Evolutionary conservation across 2,113 vertebrate species (phyloP), one percentile per base, ranked within the genome.

Genomic region (Chaenogobius annularis): DNA sequence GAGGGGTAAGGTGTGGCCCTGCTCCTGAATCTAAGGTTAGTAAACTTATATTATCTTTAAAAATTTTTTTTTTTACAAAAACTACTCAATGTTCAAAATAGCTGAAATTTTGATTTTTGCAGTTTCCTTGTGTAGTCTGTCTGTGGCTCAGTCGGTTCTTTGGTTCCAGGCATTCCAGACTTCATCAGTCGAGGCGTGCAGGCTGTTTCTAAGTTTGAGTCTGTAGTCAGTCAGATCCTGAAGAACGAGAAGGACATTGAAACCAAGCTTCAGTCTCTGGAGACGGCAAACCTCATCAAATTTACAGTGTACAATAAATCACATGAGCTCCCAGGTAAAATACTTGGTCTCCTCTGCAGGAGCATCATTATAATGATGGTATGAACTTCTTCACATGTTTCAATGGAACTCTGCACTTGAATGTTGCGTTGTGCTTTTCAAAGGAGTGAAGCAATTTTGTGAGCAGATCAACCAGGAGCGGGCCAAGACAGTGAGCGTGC

Each of bases 401-500:
- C 5, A 58, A 58, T 58, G 10, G n/a, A 23, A 12, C 2, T 31
- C 26, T 31, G 26, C 4, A 9, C 20, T 10, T 58, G 22, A 6
- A 11, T 4, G 12, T 59, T 26, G 26, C 26, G 26, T 31, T 56
- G 44, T 58, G 2, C 52, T 84, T 61, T 65, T 62, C 73, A 72
- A 70, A 99, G 98, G 93, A 12, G 87, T 92, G 40, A 96, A 96
- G 78, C 94, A 95, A 47, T 99, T 98, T 87, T 99, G 94, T 88
- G 94, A 95, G 68, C 74, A 85, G 52, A 77, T 96, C 22, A 95
- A 95, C 52, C 79, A 11, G n/a, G 95, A 96, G 65, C 85, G 93
- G 66, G 22, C 44, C 43, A 96, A 92, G 71, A 95, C 95, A 5
- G 46, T 95, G 70, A 90, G 87, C 72, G 74, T 92, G 54, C 88